Conservation (phyloP, 2,888 invertebrate genomes). For the Anticlea derivata region DNA sequence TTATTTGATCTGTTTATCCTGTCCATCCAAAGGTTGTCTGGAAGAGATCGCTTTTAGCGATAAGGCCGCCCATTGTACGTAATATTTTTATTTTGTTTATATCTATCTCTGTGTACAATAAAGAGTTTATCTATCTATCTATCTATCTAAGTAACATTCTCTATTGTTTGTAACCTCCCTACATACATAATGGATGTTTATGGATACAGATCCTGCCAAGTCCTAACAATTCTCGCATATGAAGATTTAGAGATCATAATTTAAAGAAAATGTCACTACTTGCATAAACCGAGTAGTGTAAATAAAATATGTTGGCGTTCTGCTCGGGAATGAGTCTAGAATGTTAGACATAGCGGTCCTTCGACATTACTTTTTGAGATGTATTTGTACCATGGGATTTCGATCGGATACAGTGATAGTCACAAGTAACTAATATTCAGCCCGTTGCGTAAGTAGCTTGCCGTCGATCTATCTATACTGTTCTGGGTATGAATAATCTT, state of each 20-base stretch:
- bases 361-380: slow-evolving; percentile 32
- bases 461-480: too few species aligned
- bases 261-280: slow-evolving; percentile 32
- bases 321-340: slow-evolving; percentile 49
- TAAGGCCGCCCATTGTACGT: too few species aligned
- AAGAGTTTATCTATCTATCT: too few species aligned
- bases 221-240: slow-evolving; percentile 25
- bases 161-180: background rate
- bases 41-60: too few species aligned
- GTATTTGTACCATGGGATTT: slow-evolving; percentile 20
- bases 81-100: too few species aligned
- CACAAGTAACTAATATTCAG: too few species aligned
- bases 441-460: too few species aligned
- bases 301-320: slow-evolving; percentile 40
- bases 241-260: slow-evolving; percentile 30
- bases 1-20: too few species aligned
- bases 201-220: slow-evolving; percentile 27
- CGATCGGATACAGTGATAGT: slow-evolving; percentile 12
- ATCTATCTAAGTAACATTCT: too few species aligned
- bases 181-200: background rate
- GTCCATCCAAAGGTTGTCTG: too few species aligned
- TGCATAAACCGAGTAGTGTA: slow-evolving; percentile 36
- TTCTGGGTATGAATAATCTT: too few species aligned
- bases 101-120: too few species aligned
- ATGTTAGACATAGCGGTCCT: slow-evolving; percentile 51